Percentiles rank a stretch among this genome's conserved stretches.
Conservation (phyloP, 2,888 invertebrate species). For the Trichopria drosophilae region DNA sequence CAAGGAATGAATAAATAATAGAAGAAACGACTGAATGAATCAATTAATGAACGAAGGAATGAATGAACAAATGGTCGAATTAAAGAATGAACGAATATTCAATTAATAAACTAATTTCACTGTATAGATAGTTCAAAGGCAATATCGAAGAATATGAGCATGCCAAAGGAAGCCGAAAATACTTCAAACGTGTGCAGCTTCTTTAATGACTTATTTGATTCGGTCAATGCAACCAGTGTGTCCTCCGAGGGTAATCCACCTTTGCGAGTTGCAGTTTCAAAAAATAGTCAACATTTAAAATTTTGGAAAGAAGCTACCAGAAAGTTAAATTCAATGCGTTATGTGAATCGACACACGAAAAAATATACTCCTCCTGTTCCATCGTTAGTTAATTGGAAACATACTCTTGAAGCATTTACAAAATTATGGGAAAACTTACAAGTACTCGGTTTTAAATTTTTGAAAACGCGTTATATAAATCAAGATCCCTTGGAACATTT, state of each 20-base stretch:
- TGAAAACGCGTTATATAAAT: conserved; percentile 12
- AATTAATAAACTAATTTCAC: too few relatives aligned
- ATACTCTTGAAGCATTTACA: conserved; percentile 5
- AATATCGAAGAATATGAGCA: too few relatives aligned
- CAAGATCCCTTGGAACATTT: conserved; percentile 26
- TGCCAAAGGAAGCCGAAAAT: conserved; percentile 5
- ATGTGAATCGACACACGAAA: neutral
- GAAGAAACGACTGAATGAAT: too few relatives aligned
- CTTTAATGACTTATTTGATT: conserved; percentile 8
- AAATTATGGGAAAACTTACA: conserved; percentile 1
- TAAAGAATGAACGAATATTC: too few relatives aligned
- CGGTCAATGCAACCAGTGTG: conserved; percentile 2
- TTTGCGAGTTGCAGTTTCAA: neutral
- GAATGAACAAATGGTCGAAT: too few relatives aligned
- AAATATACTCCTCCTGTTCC: neutral
- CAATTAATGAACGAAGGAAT: too few relatives aligned
- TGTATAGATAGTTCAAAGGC: too few relatives aligned
- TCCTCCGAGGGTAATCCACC: neutral
- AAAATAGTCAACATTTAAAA: neutral
- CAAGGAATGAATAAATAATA: too few relatives aligned
- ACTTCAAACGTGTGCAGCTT: conserved; percentile 3
- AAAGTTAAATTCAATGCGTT: neutral
- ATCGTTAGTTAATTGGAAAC: conserved; percentile 13
- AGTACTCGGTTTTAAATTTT: conserved; percentile 4
- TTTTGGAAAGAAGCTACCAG: conserved; percentile 6